Conservation (phyloP, 2,113 vertebrate genomes). For the Anthoscopus minutus region DNA sequence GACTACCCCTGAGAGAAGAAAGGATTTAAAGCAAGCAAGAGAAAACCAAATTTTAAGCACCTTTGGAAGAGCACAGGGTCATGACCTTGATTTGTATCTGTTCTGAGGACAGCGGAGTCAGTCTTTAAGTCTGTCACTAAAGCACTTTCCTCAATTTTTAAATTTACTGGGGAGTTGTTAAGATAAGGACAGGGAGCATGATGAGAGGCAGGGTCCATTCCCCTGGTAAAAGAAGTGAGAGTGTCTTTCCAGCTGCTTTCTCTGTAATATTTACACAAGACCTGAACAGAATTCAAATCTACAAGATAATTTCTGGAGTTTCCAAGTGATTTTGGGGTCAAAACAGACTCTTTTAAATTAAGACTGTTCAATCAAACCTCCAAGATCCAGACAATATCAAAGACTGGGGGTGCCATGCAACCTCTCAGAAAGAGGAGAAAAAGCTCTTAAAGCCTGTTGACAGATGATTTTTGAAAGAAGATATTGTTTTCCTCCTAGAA, state of each 20-base stretch:
- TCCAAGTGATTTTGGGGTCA: background rate
- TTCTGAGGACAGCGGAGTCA: background rate
- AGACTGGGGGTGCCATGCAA: background rate
- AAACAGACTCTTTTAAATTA: background rate
- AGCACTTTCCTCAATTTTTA: background rate
- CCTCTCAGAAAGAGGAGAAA: background rate
- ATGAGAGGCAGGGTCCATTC: background rate
- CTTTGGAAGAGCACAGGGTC: background rate
- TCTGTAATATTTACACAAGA: background rate
- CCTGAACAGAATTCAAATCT: background rate
- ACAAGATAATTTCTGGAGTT: background rate
- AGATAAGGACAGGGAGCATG: background rate
- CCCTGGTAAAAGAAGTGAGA: background rate
- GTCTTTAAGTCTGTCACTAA: background rate
- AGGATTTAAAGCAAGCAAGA: background rate
- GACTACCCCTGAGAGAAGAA: background rate
- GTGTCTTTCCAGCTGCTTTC: background rate
- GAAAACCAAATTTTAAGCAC: background rate
- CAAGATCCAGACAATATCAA: background rate
- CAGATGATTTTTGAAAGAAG: background rate
- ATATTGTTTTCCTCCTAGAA: background rate
- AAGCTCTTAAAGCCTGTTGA: background rate
- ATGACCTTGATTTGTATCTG: conserved; percentile 30
- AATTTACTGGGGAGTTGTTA: background rate
- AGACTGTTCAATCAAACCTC: background rate